Evolutionary conservation across 2,888 invertebrate species (phyloP).

Genomic region (Oscheius sp.): DNA sequence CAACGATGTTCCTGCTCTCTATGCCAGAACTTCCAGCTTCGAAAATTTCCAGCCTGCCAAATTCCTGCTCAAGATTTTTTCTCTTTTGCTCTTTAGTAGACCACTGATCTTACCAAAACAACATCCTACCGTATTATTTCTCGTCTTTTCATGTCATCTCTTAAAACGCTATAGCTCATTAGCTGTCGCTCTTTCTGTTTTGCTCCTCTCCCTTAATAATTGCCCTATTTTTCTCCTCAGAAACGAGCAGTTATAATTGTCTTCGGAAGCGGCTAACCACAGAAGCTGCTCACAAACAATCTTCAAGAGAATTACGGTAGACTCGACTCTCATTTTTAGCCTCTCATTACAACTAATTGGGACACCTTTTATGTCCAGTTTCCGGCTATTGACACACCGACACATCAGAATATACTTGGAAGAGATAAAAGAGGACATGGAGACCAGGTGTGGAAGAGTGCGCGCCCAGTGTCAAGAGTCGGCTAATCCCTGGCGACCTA

Average conservation of each 20-base stretch:
- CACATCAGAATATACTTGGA: neutral
- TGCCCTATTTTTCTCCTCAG: conserved; percentile 16
- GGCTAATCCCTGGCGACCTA: conserved; percentile 17
- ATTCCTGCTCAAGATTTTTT: conserved; percentile 6
- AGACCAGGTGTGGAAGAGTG: conserved; percentile 13
- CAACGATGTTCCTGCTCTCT: too few relatives aligned
- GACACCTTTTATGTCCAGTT: conserved; percentile 16
- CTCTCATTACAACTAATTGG: conserved; percentile 29
- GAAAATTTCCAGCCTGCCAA: conserved; percentile 21
- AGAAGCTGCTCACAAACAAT: conserved; percentile 13
- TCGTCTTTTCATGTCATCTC: neutral
- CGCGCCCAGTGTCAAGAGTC: conserved; percentile 19
- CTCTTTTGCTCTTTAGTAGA: neutral
- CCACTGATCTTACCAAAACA: neutral
- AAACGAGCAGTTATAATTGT: conserved; percentile 12
- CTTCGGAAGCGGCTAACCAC: neutral
- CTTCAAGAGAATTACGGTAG: neutral
- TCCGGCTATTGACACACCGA: conserved; percentile 27
- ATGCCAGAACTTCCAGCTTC: too few relatives aligned
- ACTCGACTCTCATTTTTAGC: neutral
- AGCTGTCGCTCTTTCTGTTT: conserved; percentile 33
- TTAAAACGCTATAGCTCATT: conserved; percentile 18
- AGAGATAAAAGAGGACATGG: neutral
- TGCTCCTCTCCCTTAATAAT: conserved; percentile 1
- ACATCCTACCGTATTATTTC: conserved; percentile 12